Evolutionary conservation across 2,113 vertebrate genomes (phyloP).

Genomic region (Eidolon helvum): DNA sequence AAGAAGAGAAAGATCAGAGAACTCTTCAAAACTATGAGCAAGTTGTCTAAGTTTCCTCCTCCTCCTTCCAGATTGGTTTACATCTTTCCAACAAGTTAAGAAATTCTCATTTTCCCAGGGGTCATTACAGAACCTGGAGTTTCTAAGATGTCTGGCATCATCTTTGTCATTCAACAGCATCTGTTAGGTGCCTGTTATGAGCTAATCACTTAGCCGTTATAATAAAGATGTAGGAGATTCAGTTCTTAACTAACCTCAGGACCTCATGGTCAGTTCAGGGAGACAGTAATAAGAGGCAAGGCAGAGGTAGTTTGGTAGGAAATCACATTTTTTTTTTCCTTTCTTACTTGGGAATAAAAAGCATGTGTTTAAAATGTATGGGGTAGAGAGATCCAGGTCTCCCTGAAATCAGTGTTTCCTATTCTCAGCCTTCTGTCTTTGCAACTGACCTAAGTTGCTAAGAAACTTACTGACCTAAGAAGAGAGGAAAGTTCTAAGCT

Average conservation of each 20-base stretch:
- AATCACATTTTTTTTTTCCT: not conserved
- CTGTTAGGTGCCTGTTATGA: not conserved
- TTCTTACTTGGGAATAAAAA: constrained; percentile 48
- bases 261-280: not conserved
- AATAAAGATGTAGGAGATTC: not conserved
- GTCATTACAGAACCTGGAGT: not conserved
- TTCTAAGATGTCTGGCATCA: not conserved
- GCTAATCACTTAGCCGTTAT: not conserved
- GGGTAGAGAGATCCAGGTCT: not conserved
- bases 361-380: constrained; percentile 8
- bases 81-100: not conserved
- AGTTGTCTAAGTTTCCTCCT: not conserved
- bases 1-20: not conserved
- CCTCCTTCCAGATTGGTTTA: not conserved
- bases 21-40: not conserved
- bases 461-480: not conserved
- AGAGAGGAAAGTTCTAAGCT: not conserved
- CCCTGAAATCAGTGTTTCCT: not conserved
- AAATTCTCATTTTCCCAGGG: not conserved
- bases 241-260: not conserved
- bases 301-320: not conserved
- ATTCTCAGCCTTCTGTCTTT: not conserved
- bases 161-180: not conserved
- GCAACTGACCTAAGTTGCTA: not conserved
- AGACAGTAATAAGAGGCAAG: not conserved